Evolutionary conservation across 2,113 vertebrate species (phyloP), one percentile per base, ranked within the genome.

Genomic region (Calypte anna): DNA sequence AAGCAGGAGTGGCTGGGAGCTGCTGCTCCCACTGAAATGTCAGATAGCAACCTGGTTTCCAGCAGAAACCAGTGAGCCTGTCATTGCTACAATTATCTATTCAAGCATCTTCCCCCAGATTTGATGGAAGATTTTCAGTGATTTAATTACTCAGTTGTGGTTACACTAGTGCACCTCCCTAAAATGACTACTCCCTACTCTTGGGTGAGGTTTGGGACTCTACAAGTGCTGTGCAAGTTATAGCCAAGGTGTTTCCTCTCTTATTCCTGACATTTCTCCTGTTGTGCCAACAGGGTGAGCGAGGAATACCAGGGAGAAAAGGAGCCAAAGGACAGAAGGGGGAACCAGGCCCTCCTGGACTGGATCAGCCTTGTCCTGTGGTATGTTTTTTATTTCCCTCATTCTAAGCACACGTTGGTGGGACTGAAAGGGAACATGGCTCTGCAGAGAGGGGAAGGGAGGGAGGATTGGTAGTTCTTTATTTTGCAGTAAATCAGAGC

Each of bases 331-430:
- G 99, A 72, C 98, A 98, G 95, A 99, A 99, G 90, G 99, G 99
- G 64, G 99, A 99, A 53, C 99, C 99, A 14, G 99, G 99, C 54
- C 99, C 99, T 8, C 99, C 99, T 0, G 99, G 99, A 54, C 97
- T 99, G 94, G 99, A 99, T 92, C 99, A 99, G 96, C 99, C 99
- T 3, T 99, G 99, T 97, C 99, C 99, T 15, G 99, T 99, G 99
- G 99, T 99, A 98, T 0, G 99, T 98, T 55, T 23, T 31, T 40
- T 14, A 25, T 66, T 82, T 54, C 33, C 46, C 87, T 50, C 18
- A 8, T 31, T 53, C 44, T 9, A n/a, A 36, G 30, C 27, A 7
- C 0, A 0, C 5, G 6, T 38, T 68, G 82, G 62, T 0, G 1
- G 58, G 78, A 46, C 83, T 38, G 55, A 19, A 50, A 80, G 77